These are phyloP conservation scores for Philotrypesis tridentata DNA, from an alignment of 1,140 invertebrate genomes.

Conservation along the genomic window DNA sequence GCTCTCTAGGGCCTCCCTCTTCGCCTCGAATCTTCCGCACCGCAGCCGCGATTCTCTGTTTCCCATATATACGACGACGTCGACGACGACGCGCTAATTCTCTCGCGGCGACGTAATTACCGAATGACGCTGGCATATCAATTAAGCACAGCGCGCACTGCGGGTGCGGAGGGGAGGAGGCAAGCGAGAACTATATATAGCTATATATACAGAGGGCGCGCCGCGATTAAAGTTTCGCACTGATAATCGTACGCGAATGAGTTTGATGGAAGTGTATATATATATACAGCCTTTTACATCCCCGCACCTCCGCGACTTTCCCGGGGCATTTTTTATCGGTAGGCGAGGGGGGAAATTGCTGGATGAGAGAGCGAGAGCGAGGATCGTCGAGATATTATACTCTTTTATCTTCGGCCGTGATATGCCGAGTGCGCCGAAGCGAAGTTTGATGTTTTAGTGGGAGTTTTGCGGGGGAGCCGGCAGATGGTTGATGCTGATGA, in stretches of 20 bases:
- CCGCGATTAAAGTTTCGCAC: not conserved
- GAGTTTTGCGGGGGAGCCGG: no score
- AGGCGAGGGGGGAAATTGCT: not conserved
- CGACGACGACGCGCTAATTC: not conserved
- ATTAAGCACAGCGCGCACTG: not conserved
- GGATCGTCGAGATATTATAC: no score
- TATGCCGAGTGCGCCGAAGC: no score
- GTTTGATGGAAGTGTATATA: not conserved
- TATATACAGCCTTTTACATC: not conserved
- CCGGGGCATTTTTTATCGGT: not conserved
- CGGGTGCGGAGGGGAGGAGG: not conserved
- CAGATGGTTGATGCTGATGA: no score
- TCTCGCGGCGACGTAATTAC: constrained; percentile 9
- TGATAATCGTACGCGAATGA: constrained; percentile 1
- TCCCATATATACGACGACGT: not conserved
- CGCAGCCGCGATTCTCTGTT: not conserved
- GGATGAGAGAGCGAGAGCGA: not conserved
- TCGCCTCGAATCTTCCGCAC: not conserved
- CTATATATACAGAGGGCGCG: no score
- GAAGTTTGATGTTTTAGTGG: no score
- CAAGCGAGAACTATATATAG: no score
- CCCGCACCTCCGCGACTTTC: not conserved
- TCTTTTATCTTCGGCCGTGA: no score
- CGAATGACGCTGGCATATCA: constrained; percentile 5
- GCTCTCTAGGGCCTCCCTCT: not conserved